Evolutionary conservation across 2,113 vertebrate species (phyloP).

Genomic region (Nothoprocta perdicaria): DNA sequence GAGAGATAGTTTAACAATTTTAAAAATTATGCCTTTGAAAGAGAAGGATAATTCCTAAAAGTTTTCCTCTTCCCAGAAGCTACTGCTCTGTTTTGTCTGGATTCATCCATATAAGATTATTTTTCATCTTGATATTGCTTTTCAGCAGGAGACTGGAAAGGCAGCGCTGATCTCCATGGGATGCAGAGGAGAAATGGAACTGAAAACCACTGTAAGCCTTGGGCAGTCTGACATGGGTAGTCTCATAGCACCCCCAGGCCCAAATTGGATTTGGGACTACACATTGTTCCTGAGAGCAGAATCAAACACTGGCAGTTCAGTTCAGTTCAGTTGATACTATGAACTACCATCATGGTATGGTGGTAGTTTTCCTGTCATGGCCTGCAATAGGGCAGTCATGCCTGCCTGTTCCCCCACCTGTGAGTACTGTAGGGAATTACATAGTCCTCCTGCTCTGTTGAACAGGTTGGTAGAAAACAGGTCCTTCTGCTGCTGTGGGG

Average conservation of each 20-base stretch:
- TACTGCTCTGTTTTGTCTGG: conserved; percentile 12
- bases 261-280: neutral
- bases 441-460: neutral
- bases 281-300: neutral
- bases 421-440: neutral
- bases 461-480: neutral
- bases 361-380: neutral
- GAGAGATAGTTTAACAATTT: neutral
- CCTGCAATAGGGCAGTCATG: neutral
- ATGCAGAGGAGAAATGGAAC: neutral
- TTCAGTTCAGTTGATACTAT: no score
- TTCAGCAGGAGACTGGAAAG: neutral
- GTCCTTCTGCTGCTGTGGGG: neutral
- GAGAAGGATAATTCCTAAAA: neutral
- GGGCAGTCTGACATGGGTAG: neutral
- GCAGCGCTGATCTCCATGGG: neutral
- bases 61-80: neutral
- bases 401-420: neutral
- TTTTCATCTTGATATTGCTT: conserved; percentile 31
- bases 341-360: neutral
- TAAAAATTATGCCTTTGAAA: conserved; percentile 2
- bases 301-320: no score
- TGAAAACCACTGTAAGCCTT: neutral
- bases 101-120: neutral
- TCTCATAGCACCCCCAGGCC: neutral